Conservation (phyloP, 2,797 vertebrate genomes). For the Microcaecilia unicolor region DNA sequence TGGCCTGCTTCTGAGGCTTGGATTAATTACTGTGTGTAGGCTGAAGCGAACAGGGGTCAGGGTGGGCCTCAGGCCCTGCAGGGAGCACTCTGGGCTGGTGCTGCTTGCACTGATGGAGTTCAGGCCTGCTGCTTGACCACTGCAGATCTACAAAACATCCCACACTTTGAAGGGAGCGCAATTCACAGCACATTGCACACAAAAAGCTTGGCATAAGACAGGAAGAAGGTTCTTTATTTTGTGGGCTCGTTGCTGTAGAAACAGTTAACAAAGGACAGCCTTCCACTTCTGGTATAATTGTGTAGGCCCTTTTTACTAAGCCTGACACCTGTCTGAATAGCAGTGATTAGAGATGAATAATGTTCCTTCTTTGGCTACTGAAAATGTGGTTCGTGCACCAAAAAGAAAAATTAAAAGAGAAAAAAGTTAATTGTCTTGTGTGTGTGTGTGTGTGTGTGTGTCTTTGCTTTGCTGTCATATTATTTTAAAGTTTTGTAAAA, state of each 20-base stretch:
- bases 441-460: too few species aligned
- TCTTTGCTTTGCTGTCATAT: constrained; percentile 45
- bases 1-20: constrained; percentile 44
- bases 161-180: constrained; percentile 51
- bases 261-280: constrained; percentile 76
- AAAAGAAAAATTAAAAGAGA: too few species aligned
- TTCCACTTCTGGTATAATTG: constrained; percentile 76
- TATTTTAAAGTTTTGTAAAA: constrained; percentile 88
- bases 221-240: constrained; percentile 67
- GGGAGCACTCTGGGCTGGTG: constrained; percentile 38
- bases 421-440: constrained; percentile 38
- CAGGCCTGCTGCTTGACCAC: constrained; percentile 42
- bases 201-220: constrained; percentile 62
- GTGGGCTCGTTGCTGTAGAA: constrained; percentile 69
- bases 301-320: constrained; percentile 59
- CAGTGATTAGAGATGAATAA: constrained; percentile 53
- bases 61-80: constrained; percentile 42
- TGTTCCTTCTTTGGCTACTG: constrained; percentile 36
- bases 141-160: constrained; percentile 39
- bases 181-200: constrained; percentile 63
- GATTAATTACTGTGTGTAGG: constrained; percentile 44
- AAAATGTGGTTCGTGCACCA: constrained; percentile 45
- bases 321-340: constrained; percentile 64
- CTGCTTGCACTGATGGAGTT: constrained; percentile 52
- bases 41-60: constrained; percentile 31